Evolutionary conservation across 2,113 vertebrate species (phyloP).

Genomic region (Ictidomys tridecemlineatus): DNA sequence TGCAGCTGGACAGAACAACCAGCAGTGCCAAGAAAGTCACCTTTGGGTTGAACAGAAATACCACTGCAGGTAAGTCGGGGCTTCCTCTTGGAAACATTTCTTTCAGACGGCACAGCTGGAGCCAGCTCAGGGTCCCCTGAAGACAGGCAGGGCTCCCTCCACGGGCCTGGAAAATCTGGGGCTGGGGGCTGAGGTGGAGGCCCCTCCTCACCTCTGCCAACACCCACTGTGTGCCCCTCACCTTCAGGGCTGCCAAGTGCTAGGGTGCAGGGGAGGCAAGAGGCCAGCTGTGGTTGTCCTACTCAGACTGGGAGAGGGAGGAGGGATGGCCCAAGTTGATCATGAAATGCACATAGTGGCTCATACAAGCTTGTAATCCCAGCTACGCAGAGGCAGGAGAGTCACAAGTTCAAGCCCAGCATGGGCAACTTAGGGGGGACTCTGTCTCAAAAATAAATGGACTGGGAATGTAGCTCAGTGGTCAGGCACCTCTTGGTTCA

Average conservation of each 20-base stretch:
- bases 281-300: neutral
- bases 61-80: slow-evolving; percentile 89
- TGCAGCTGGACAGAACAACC: slow-evolving; percentile 84
- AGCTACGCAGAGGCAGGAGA: neutral
- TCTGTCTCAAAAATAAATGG: neutral
- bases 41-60: slow-evolving; percentile 92
- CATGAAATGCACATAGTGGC: neutral
- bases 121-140: neutral
- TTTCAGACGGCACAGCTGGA: neutral
- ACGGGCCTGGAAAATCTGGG: neutral
- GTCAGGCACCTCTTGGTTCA: neutral
- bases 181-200: neutral
- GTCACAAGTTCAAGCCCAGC: neutral
- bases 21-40: slow-evolving; percentile 91
- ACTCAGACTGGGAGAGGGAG: neutral
- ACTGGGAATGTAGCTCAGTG: neutral
- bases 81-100: no score
- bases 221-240: accelerated
- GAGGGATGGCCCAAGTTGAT: neutral
- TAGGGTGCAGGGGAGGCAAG: accelerated
- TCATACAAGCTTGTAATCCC: neutral
- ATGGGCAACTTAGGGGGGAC: neutral
- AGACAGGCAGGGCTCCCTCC: neutral
- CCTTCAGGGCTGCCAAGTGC: neutral
- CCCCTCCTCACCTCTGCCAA: neutral